Evolutionary conservation across 2,888 invertebrate species (phyloP).

Genomic region (Drosophila nigritarsus): DNA sequence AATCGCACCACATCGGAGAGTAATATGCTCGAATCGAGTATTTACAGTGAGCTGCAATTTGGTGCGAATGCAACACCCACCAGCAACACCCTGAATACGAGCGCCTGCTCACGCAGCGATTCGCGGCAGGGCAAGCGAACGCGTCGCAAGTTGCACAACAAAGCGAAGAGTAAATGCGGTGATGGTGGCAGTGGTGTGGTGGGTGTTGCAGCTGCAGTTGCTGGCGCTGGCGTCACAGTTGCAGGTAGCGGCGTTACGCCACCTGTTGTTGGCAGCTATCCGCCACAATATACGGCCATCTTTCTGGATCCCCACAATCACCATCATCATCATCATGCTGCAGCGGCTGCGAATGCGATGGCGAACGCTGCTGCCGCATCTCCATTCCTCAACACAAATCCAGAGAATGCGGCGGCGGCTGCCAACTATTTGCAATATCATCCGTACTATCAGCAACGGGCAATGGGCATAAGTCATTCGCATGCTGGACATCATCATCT

Average conservation of each 20-base stretch:
- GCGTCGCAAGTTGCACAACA: constrained; percentile 74
- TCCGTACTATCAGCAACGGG: constrained; percentile 74
- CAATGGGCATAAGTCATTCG: constrained; percentile 61
- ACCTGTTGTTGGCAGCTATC: constrained; percentile 74
- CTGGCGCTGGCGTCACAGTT: constrained; percentile 26
- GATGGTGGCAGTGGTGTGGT: constrained; percentile 32
- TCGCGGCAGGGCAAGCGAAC: constrained; percentile 77
- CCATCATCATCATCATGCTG: constrained; percentile 55
- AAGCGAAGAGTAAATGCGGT: constrained; percentile 51
- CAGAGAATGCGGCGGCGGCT: constrained; percentile 32
- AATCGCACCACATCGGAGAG: constrained; percentile 83
- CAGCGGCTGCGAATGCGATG: constrained; percentile 64
- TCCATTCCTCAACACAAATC: constrained; percentile 63
- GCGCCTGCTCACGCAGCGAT: constrained; percentile 75
- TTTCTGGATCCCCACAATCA: constrained; percentile 75
- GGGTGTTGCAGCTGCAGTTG: constrained; percentile 22
- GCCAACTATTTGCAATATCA: constrained; percentile 73
- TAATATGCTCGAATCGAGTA: constrained; percentile 82
- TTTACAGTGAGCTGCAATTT: constrained; percentile 81
- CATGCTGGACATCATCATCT: constrained; percentile 44
- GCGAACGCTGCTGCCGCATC: constrained; percentile 72
- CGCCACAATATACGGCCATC: constrained; percentile 83
- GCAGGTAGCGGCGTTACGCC: constrained; percentile 45
- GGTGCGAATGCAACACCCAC: constrained; percentile 29
- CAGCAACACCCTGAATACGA: constrained; percentile 62